Conservation (phyloP, 2,888 invertebrate genomes). For the Phortica magna region DNA sequence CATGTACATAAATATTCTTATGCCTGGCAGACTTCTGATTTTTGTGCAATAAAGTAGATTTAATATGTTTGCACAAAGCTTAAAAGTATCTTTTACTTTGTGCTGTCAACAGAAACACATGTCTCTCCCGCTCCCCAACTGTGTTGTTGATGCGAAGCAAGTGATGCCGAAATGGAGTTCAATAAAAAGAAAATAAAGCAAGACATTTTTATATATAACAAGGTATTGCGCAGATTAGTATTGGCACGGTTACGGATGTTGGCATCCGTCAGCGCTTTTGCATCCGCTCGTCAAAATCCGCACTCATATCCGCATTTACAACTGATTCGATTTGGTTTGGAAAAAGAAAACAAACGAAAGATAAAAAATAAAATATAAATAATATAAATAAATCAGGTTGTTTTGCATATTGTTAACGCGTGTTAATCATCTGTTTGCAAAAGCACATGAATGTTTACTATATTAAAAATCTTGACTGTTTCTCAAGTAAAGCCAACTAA, state of each 20-base stretch:
- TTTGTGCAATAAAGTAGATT: not conserved
- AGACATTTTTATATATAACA: not conserved
- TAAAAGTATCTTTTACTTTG: not conserved
- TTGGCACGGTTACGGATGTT: not conserved
- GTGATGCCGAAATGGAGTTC: not conserved
- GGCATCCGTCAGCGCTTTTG: not conserved
- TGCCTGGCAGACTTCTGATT: not conserved
- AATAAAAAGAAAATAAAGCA: not conserved
- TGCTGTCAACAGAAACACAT: not conserved
- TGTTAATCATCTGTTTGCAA: too few relatives aligned
- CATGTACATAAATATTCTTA: not conserved
- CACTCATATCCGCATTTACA: not conserved
- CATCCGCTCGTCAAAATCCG: not conserved
- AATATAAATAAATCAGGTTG: too few relatives aligned
- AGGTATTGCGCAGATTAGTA: not conserved
- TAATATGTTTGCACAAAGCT: not conserved
- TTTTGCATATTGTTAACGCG: too few relatives aligned
- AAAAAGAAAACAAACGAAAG: not conserved
- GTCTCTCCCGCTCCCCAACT: too few relatives aligned
- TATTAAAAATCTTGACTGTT: too few relatives aligned
- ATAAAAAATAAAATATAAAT: too few relatives aligned
- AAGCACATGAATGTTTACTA: too few relatives aligned
- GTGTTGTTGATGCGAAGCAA: too few relatives aligned
- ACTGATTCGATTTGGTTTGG: not conserved
- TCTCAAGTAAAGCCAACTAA: not conserved